Evolutionary conservation across 2,888 invertebrate species (phyloP).

Genomic region (Coelinius sp.): DNA sequence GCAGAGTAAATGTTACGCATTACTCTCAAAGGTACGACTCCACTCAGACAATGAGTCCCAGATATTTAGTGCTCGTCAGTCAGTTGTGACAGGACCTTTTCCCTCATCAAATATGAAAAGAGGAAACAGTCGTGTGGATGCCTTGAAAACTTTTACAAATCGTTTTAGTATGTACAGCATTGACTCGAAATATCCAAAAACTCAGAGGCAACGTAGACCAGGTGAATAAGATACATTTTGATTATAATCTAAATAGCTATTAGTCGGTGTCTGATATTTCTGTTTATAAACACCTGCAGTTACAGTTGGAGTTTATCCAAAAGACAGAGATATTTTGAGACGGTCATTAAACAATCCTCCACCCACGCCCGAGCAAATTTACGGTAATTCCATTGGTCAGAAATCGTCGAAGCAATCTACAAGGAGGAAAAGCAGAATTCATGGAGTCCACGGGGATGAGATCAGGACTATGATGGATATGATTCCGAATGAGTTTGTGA

Average conservation of each 20-base stretch:
- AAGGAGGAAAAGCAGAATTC: conserved; percentile 46
- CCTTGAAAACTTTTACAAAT: conserved; percentile 52
- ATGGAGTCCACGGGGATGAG: conserved; percentile 60
- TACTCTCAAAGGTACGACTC: conserved; percentile 59
- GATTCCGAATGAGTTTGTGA: conserved; percentile 59
- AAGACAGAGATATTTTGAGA: conserved; percentile 25
- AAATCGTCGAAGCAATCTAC: conserved; percentile 47
- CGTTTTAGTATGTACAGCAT: conserved; percentile 61
- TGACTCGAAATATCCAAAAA: conserved; percentile 54
- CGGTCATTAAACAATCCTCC: conserved; percentile 38
- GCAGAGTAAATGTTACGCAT: conserved; percentile 57
- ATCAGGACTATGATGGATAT: conserved; percentile 67
- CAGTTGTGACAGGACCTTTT: conserved; percentile 30
- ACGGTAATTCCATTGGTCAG: conserved; percentile 43
- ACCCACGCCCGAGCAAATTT: conserved; percentile 44
- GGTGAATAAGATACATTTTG: conserved; percentile 40
- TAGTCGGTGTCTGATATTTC: not conserved
- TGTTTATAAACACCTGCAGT: conserved; percentile 18
- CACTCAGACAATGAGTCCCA: conserved; percentile 59
- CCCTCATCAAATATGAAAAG: conserved; percentile 50
- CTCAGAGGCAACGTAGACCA: conserved; percentile 50
- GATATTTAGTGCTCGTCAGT: conserved; percentile 51
- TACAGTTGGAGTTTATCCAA: conserved; percentile 32
- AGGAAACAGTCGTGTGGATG: conserved; percentile 44
- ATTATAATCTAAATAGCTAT: not conserved